Base-by-base conservation (phyloP, 1,140 invertebrate genomes). In the Dinoponera quadriceps region DNA sequence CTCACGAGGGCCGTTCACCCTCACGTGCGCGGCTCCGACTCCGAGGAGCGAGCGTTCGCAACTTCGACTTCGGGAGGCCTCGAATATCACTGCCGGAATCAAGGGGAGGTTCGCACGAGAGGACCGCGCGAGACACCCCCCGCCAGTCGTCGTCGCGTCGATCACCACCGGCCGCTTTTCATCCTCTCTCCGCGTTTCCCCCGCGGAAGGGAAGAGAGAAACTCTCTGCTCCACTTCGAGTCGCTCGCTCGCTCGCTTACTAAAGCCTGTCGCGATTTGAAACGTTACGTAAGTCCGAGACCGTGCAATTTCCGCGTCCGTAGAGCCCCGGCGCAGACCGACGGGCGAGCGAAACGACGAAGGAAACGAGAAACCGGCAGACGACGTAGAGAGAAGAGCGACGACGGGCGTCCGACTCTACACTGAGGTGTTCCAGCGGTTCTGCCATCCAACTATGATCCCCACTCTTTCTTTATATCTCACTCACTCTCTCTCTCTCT, bases 401-500 rank as follows among this genome's bases (percentile, higher is more conserved):
- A 72, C 80, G 72, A 63, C 54, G 62, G 22, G 78, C 84, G 68
- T 87, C 72, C 60, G 68, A 74, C 66, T 86, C 84, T 68, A 44
- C 60, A 87, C 86, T 87, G 81, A 86, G 69, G 33, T 69, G 62
- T 73, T 74, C 22, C 68, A 57, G 49, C 29, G 27, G 38, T 63
- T 49, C 78, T 85, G 20, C 71, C 51, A 62, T 48, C 44, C 44
- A 22, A 85, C 85, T 49, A 55, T 66, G 62, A 22, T 44, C 63
- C 78, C 85, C 84, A 82, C 85, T 72, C 51, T n/a, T 14, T 29
- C 22, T 74, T 18, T 54, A 7, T 33, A 27, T 48, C 25, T 38
- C 18, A 11, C 13, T 59, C 29, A 27, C 25, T 44, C 16, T 59
- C n/a, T 57, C 29, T 65, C 20, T 33, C 16, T 60, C 25, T 20